These are phyloP conservation scores for Dipodomys merriami DNA, from an alignment of 2,113 vertebrate genomes.

Conservation along the genomic window DNA sequence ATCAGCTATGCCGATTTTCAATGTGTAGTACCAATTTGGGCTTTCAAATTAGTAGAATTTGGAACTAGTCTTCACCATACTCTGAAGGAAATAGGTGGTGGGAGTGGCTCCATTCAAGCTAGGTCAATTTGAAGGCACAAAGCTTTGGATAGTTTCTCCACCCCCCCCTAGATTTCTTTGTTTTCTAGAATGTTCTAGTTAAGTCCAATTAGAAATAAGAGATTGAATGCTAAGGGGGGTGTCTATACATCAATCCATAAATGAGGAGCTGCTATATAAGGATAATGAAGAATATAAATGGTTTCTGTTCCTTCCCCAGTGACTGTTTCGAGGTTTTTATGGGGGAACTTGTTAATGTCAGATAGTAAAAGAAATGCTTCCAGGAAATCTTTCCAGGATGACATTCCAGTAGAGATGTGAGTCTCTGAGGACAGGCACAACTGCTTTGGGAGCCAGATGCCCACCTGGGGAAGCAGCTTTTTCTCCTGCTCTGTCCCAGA, in stretches of 20 bases:
- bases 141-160: background rate
- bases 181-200: background rate
- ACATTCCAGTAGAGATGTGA: background rate
- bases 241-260: too few species aligned
- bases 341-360: background rate
- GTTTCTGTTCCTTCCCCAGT: background rate
- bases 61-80: background rate
- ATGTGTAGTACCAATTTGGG: background rate
- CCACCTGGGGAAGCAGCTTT: background rate
- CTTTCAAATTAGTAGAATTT: background rate
- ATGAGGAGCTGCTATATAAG: background rate
- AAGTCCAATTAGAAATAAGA: background rate
- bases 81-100: background rate
- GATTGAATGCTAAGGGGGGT: background rate
- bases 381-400: background rate
- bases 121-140: background rate
- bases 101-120: background rate
- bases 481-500: background rate
- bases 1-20: background rate
- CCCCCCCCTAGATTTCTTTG: background rate
- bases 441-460: background rate
- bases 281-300: background rate
- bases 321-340: background rate
- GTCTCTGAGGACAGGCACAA: background rate
- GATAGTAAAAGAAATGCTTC: background rate